phyloP scores from a whole-genome alignment of 2,797 vertebrate genomes.

The Sarcophilus harrisii region DNA sequence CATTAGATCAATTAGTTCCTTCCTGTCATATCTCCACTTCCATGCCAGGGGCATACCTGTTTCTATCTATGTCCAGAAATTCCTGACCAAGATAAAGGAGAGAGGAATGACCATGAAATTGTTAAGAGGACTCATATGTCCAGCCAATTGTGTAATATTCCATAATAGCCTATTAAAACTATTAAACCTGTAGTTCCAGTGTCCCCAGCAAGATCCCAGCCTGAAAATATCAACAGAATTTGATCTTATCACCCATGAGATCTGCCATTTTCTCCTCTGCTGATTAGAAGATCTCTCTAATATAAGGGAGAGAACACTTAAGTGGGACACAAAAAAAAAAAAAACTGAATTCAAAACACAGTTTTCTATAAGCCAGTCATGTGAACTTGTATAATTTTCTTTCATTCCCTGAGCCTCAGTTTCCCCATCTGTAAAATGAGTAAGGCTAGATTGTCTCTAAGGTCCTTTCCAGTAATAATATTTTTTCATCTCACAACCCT shows the following conservation, averaged over 20 bases:
- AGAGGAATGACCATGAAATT: neutral
- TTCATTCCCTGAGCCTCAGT: neutral
- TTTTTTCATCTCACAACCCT: neutral
- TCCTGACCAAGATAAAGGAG: slow-evolving; percentile 4
- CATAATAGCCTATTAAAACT: slow-evolving; percentile 27
- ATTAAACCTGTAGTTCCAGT: neutral
- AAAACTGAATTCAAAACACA: neutral
- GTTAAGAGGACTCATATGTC: neutral
- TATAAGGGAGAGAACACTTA: neutral
- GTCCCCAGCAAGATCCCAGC: neutral
- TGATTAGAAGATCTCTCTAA: neutral
- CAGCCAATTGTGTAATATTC: neutral
- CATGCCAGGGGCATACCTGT: neutral
- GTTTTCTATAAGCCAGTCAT: neutral
- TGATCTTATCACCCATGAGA: neutral
- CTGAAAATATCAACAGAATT: neutral
- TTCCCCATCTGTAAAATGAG: neutral
- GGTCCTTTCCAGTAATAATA: neutral
- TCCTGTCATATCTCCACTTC: neutral
- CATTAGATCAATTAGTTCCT: neutral
- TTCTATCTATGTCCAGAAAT: slow-evolving; percentile 1
- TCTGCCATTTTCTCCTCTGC: neutral
- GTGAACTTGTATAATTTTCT: neutral
- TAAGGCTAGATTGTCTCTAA: neutral
- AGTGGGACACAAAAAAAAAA: neutral